Base-by-base conservation (phyloP, 2,888 invertebrate species). In the Petrophora chlorosata region DNA sequence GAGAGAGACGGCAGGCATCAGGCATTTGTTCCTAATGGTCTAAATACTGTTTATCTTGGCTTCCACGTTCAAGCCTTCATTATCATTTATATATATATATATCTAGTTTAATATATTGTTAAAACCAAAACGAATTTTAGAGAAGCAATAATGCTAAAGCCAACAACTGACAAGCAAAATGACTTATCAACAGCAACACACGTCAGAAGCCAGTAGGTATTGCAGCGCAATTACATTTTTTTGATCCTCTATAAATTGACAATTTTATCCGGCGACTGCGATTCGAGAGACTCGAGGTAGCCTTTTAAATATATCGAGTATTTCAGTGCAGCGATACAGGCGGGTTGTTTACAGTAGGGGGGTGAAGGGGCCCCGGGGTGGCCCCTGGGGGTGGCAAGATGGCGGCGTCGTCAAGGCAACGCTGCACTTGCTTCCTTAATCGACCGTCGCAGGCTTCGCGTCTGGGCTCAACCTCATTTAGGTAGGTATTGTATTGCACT, bases 351-450 rank as follows among this genome's bases (percentile, higher is more conserved):
- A 88, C 88, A 75, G 85, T 68, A 82, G 80, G 77, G 82, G 80
- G 77, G 69, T 70, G 43, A 34, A 40, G 53, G 72, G 70, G 69
- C 61, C 56, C 54, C 47, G 61, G 70, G 69, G 61, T 56, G 67
- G 61, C 59, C 47, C 48, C 62, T 56, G 56, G 63, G 68, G 77
- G 78, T 70, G 77, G 70, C 85, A 90, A 89, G 88, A 89, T 89
- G 89, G 89, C 89, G 85, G 67, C 86, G 89, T 89, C 75, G 77
- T 73, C 84, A 82, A 78, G 87, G 86, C 85, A 88, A 90, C 89
- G 85, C 70, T 90, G 89, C 89, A 89, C 79, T 88, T 80, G 83
- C 88, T 89, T 90, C 89, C 88, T 89, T 90, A 87, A 89, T 90
- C 89, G 89, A 90, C 89, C 89, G 88, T 79, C 81, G 80, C 80